Percentiles rank a stretch among this genome's conserved stretches.
phyloP scores from a whole-genome alignment of 1,140 invertebrate genomes.

The Wiebesia pumilae region DNA sequence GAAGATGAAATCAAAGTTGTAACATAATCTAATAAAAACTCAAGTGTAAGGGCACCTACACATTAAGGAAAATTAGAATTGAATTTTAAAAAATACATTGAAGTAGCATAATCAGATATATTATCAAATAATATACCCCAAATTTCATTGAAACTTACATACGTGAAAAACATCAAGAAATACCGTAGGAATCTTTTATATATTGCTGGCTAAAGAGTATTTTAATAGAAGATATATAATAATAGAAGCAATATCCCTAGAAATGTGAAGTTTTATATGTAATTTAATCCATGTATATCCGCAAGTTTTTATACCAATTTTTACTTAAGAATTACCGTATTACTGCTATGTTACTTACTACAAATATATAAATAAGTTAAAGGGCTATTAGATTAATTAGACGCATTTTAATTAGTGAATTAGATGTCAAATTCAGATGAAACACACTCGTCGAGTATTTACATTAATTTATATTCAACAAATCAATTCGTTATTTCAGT shows the following conservation, averaged over 20 bases:
- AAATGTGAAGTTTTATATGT: not conserved
- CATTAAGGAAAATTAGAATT: conserved; percentile 2
- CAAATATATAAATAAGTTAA: too few species aligned
- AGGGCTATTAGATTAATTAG: too few species aligned
- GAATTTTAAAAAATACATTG: not conserved
- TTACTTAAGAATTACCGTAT: too few species aligned
- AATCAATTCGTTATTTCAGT: too few species aligned
- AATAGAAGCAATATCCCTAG: not conserved
- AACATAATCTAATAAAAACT: conserved; percentile 17
- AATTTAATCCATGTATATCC: not conserved
- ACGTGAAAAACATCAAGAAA: not conserved
- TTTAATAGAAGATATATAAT: not conserved
- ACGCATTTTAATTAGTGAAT: too few species aligned
- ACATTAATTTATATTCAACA: too few species aligned
- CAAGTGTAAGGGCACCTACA: not conserved
- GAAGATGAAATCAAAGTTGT: not conserved
- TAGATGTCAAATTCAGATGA: too few species aligned
- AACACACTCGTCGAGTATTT: too few species aligned
- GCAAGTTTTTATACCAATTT: not conserved
- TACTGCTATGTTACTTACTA: too few species aligned
- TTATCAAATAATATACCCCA: not conserved
- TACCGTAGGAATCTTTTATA: not conserved
- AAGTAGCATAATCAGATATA: not conserved
- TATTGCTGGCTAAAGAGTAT: not conserved
- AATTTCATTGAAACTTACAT: not conserved